These are phyloP conservation scores for Brachionus sp. DNA, from an alignment of 1,140 invertebrate species.

Conservation along the genomic window DNA sequence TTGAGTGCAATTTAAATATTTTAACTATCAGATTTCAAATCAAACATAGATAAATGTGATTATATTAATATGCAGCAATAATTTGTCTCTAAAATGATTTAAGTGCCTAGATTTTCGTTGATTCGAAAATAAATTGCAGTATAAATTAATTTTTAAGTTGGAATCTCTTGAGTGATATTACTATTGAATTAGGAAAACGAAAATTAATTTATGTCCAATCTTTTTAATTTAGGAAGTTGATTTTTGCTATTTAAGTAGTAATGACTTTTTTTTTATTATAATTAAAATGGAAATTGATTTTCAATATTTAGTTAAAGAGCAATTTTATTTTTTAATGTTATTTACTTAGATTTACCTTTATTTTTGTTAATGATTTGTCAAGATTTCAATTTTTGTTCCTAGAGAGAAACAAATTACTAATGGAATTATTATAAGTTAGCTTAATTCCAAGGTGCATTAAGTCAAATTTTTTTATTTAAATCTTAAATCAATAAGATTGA, in stretches of 20 bases:
- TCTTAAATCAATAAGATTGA: background rate
- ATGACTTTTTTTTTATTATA: slow-evolving; percentile 18
- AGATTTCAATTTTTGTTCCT: background rate
- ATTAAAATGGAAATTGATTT: background rate
- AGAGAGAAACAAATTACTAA: background rate
- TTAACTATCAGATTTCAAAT: slow-evolving; percentile 23
- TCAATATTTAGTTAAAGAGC: background rate
- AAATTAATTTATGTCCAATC: slow-evolving; percentile 21
- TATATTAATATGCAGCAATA: background rate
- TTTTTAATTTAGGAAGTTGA: slow-evolving; percentile 17
- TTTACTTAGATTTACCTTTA: background rate
- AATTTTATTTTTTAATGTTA: background rate
- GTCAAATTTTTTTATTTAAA: background rate
- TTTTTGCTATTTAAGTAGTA: slow-evolving; percentile 1
- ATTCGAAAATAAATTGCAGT: background rate
- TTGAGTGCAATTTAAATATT: slow-evolving; percentile 22
- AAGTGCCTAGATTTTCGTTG: background rate
- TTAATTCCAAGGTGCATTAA: background rate
- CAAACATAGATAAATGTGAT: slow-evolving; percentile 17
- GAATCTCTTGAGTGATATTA: background rate
- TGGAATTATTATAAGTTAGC: background rate
- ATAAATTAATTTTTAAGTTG: background rate
- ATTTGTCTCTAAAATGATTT: slow-evolving; percentile 20
- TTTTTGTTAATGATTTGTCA: slow-evolving; percentile 29
- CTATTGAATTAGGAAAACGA: background rate